phyloP scores from a whole-genome alignment of 23 tunicate species.

The Styela clava region DNA sequence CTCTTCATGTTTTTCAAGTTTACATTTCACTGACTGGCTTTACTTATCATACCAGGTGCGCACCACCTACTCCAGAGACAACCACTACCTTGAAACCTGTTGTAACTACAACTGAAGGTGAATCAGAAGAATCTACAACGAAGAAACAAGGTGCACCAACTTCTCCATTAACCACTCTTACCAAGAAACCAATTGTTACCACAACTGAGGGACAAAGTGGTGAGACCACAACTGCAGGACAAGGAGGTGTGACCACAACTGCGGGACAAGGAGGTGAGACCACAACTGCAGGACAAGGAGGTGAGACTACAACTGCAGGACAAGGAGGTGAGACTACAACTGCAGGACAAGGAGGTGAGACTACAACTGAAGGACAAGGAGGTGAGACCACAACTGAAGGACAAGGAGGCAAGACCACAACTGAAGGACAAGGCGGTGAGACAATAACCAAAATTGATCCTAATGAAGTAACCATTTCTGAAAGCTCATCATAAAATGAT shows the following conservation, averaged over 20 bases:
- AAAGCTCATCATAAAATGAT: too few species aligned
- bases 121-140: too few species aligned
- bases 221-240: too few species aligned
- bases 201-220: too few species aligned
- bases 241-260: slow-evolving; percentile 15
- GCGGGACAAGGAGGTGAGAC: slow-evolving; percentile 17
- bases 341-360: not conserved
- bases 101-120: not conserved
- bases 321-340: too few species aligned
- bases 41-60: slow-evolving; percentile 26
- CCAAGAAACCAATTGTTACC: too few species aligned
- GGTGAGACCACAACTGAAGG: slow-evolving; percentile 29
- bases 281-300: too few species aligned
- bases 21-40: too few species aligned
- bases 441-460: slow-evolving; percentile 22
- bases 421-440: slow-evolving; percentile 10
- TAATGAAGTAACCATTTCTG: slow-evolving; percentile 34
- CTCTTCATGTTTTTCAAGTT: too few species aligned
- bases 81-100: not conserved
- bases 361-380: slow-evolving; percentile 5
- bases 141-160: too few species aligned
- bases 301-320: too few species aligned
- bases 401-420: slow-evolving; percentile 35
- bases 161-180: too few species aligned
- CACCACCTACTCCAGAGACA: not conserved